Base-by-base conservation (phyloP, 2,797 vertebrate genomes). In the Smutsia temminckii region DNA sequence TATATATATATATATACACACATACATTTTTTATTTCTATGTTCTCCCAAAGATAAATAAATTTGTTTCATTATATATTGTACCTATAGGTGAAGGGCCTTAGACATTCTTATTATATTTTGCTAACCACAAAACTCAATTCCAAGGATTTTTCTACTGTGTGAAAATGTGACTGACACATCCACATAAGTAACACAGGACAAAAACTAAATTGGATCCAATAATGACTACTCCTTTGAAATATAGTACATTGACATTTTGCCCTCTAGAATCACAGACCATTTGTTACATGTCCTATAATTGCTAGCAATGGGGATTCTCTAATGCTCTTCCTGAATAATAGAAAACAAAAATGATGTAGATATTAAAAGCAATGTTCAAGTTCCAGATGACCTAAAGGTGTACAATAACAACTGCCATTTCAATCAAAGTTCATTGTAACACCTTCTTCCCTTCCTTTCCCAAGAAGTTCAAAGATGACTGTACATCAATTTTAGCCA, bases 301-400 rank as follows among this genome's bases (percentile, higher is more conserved):
- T 64, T 84, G 51, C 59, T 61, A 32, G 83, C 46, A 46, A 42
- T 3, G 8, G 12, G 21, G n/a, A 89, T 83, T 81, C 51, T 72
- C 61, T 72, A 74, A 42, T 20, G 57, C 51, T 64, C 59, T 78
- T 94, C 42, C 72, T 93, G 59, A 92, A 81, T 93, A 88, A 85
- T 17, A 72, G 8, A 53, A 75, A 81, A 91, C 57, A 89, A 85
- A 96, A 93, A 63, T 25, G 8, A 34, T 49, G 3, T 12, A 92
- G 40, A 69, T 27, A 74, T 69, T 88, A 81, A 94, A 91, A 71
- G 93, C 34, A 79, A 29, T 6, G 25, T 21, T 23, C 12, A 85
- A 34, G 25, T 40, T 32, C n/a, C 78, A 84, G 25, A 81, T 34
- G 37, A 92, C 79, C 32, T 64, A 89, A 90, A 86, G 18, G 27